Evolutionary conservation across 2,888 invertebrate genomes (phyloP).

Genomic region (Himalopsyche kuldschensis): DNA sequence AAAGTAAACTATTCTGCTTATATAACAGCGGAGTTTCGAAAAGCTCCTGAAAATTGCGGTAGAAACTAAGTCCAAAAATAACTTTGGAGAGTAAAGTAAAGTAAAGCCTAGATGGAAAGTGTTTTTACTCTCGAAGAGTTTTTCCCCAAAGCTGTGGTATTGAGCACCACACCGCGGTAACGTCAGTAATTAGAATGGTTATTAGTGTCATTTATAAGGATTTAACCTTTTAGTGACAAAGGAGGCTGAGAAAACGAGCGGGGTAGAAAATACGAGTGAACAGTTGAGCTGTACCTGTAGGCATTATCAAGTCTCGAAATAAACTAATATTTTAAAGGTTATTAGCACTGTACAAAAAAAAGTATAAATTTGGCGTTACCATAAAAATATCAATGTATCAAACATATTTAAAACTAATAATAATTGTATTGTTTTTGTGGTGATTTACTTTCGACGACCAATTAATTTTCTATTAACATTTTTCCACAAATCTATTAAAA

Average conservation of each 20-base stretch:
- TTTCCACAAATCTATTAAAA: too few relatives aligned
- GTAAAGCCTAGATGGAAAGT: not conserved
- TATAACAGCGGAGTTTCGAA: not conserved
- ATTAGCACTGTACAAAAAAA: too few relatives aligned
- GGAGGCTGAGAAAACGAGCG: not conserved
- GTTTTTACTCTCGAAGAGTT: slow-evolving; percentile 9
- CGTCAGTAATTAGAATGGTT: slow-evolving; percentile 33
- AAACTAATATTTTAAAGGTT: too few relatives aligned
- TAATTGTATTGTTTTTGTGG: too few relatives aligned
- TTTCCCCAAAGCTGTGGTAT: slow-evolving; percentile 10
- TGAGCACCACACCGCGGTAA: slow-evolving; percentile 16
- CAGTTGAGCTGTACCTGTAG: not conserved
- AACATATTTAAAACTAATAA: too few relatives aligned
- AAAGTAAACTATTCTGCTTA: too few relatives aligned
- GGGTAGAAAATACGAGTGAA: not conserved
- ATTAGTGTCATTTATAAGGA: slow-evolving; percentile 35
- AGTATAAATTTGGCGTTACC: too few relatives aligned
- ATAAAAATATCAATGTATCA: too few relatives aligned
- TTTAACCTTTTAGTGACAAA: slow-evolving; percentile 13
- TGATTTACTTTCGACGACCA: too few relatives aligned
- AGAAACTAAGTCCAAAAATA: not conserved
- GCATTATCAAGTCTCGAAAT: not conserved
- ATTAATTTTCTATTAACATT: too few relatives aligned
- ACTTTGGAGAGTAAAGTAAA: not conserved
- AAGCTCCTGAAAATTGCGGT: not conserved